These are phyloP conservation scores for Cichlasoma orientale DNA, from an alignment of 2,797 vertebrate genomes.

Conservation along the genomic window DNA sequence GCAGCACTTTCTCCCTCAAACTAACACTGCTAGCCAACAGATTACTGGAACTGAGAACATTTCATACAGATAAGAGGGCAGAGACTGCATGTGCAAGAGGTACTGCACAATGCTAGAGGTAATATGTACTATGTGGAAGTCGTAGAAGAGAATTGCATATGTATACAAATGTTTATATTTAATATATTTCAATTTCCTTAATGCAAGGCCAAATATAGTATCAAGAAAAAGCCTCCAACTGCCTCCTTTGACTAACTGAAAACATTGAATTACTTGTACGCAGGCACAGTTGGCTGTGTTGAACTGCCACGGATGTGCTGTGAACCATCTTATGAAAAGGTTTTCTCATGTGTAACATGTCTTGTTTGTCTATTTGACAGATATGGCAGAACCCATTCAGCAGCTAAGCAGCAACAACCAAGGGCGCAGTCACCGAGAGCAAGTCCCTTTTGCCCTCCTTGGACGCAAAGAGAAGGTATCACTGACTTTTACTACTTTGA, in stretches of 20 bases:
- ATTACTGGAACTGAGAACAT: constrained; percentile 20
- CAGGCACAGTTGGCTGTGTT: background rate
- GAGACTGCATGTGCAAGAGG: background rate
- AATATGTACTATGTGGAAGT: background rate
- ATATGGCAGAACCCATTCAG: constrained; percentile 91
- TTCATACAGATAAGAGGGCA: background rate
- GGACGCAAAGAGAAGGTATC: constrained; percentile 87
- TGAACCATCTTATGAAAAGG: background rate
- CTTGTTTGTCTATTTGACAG: constrained; percentile 71
- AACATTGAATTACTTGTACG: background rate
- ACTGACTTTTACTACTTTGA: background rate
- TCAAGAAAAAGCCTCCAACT: background rate
- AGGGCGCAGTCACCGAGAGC: constrained; percentile 80
- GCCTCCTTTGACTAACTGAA: background rate
- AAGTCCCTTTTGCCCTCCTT: constrained; percentile 83
- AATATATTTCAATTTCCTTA: background rate
- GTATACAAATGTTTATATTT: background rate
- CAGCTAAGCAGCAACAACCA: constrained; percentile 87
- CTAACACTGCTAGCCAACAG: constrained; percentile 16
- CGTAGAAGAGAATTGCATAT: background rate
- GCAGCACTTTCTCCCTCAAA: constrained; percentile 24
- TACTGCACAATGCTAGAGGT: background rate
- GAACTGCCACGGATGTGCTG: background rate
- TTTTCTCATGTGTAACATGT: background rate
- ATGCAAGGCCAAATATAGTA: background rate